Evolutionary conservation across 2,113 vertebrate species (phyloP).

Genomic region (Malurus melanocephalus): DNA sequence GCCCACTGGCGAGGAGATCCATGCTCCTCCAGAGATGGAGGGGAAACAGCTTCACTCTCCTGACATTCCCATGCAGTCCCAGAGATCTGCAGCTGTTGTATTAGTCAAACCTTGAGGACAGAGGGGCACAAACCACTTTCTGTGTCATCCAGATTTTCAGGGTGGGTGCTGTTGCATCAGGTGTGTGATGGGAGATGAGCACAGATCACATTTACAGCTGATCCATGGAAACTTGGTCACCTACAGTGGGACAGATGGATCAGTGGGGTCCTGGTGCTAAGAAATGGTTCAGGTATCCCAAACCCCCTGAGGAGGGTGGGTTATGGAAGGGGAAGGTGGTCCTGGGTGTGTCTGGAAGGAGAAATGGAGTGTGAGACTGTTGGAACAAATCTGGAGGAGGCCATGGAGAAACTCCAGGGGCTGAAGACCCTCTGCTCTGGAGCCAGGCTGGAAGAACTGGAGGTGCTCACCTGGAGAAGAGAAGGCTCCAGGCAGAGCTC

Average conservation of each 20-base stretch:
- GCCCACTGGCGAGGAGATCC: neutral
- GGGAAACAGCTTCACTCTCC: neutral
- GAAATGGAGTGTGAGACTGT: neutral
- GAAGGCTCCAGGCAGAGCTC: neutral
- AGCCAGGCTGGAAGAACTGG: neutral
- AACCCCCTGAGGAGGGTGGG: neutral
- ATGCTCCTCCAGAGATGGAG: neutral
- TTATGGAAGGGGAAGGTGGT: neutral
- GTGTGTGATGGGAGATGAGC: too few relatives aligned
- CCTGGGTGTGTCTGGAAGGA: neutral
- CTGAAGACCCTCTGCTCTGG: neutral
- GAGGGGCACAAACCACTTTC: neutral
- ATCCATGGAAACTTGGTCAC: too few relatives aligned
- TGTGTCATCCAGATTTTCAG: fast-evolving
- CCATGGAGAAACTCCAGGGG: fast-evolving
- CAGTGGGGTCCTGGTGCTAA: neutral
- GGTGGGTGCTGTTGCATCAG: too few relatives aligned
- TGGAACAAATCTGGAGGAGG: fast-evolving
- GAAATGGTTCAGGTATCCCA: neutral
- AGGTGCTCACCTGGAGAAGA: neutral
- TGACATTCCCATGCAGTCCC: neutral
- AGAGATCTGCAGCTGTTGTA: neutral
- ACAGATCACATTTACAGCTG: too few relatives aligned
- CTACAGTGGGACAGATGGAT: too few relatives aligned
- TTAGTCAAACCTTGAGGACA: neutral